Evolutionary conservation across 2,113 vertebrate genomes (phyloP).

Genomic region (Lathamus discolor): DNA sequence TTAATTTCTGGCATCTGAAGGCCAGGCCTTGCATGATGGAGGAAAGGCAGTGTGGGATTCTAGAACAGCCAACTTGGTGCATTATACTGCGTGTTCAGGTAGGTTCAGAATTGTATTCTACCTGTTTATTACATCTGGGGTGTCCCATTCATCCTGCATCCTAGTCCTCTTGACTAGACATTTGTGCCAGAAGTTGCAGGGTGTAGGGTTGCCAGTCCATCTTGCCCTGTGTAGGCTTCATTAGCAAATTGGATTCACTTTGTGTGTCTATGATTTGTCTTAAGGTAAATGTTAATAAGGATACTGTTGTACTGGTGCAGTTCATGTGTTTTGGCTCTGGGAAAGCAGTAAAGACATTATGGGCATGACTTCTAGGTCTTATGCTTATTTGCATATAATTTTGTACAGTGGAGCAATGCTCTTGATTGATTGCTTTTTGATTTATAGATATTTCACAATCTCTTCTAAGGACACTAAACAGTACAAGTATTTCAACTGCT

Average conservation of each 20-base stretch:
- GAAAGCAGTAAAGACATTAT: not conserved
- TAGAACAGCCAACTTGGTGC: not conserved
- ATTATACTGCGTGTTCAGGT: not conserved
- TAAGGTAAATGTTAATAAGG: not conserved
- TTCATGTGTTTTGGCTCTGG: not conserved
- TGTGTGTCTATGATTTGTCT: not conserved
- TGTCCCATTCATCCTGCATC: not conserved
- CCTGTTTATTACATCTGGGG: not conserved
- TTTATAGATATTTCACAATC: not conserved
- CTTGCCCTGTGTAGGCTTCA: not conserved
- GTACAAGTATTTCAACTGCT: not conserved
- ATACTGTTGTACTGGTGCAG: not conserved
- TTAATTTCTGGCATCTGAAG: not conserved
- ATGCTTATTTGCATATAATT: not conserved
- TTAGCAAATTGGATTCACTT: not conserved
- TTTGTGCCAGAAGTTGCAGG: not conserved
- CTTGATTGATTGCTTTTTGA: not conserved
- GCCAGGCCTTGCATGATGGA: not conserved
- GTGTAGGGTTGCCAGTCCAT: not conserved
- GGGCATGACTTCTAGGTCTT: not conserved
- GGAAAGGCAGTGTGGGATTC: not conserved
- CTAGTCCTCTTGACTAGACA: not conserved
- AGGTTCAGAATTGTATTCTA: not conserved
- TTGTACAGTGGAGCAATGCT: not conserved
- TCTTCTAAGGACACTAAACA: not conserved